phyloP scores from a whole-genome alignment of 2,888 invertebrate genomes.

The Synergus umbraculus region DNA sequence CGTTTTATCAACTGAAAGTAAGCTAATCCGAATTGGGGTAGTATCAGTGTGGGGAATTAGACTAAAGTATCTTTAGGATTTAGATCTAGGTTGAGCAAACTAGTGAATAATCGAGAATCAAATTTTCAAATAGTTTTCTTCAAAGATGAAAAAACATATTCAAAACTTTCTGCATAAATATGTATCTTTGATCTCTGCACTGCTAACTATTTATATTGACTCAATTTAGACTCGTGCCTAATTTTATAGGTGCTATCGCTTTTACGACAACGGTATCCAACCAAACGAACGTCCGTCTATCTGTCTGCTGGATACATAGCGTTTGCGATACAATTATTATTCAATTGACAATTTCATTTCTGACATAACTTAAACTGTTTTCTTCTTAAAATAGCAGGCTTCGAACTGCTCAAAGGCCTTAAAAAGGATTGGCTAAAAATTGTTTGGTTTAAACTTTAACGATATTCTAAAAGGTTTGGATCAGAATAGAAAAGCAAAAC shows the following conservation, averaged over 20 bases:
- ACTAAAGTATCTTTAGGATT: not conserved
- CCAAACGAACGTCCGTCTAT: slow-evolving; percentile 67
- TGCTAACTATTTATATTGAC: not conserved
- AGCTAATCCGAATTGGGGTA: not conserved
- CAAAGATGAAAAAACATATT: not conserved
- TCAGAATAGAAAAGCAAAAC: not conserved
- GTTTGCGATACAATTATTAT: not conserved
- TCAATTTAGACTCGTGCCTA: not conserved
- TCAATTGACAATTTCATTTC: not conserved
- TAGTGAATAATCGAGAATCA: not conserved
- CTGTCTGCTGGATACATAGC: slow-evolving; percentile 51
- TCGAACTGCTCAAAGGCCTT: too few species aligned
- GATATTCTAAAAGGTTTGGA: not conserved
- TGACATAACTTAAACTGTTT: not conserved
- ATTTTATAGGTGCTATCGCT: not conserved
- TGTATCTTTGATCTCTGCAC: not conserved
- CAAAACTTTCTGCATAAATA: not conserved
- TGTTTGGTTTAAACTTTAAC: too few species aligned
- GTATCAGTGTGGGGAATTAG: not conserved
- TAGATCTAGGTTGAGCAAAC: not conserved
- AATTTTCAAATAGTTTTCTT: not conserved
- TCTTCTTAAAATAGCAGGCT: not conserved
- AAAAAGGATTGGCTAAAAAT: too few species aligned
- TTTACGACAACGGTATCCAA: slow-evolving; percentile 40
- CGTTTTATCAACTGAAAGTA: not conserved